Conservation (phyloP, 1,140 invertebrate species). For the Oedothorax gibbosus region DNA sequence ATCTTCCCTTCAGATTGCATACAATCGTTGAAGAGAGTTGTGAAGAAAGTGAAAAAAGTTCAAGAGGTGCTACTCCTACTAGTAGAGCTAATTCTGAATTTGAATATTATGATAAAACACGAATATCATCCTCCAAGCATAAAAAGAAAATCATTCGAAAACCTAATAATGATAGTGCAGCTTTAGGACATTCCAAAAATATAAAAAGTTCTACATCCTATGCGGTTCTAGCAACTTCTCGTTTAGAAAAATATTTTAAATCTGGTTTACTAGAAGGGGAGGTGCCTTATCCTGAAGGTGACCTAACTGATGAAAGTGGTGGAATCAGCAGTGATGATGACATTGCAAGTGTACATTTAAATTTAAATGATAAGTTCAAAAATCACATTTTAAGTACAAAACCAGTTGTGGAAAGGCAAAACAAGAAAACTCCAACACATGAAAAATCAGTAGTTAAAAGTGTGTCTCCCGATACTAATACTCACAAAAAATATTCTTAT, state of each 20-base stretch:
- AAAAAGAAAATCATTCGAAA: constrained; percentile 34
- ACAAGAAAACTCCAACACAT: not conserved
- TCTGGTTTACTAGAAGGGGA: constrained; percentile 86
- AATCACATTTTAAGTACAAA: not conserved
- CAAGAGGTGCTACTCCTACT: constrained; percentile 65
- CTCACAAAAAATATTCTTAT: not conserved
- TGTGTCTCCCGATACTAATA: not conserved
- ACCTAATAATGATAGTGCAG: not conserved
- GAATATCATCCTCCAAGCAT: constrained; percentile 22
- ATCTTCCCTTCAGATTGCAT: constrained; percentile 81
- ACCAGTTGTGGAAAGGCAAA: not conserved
- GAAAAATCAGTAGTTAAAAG: not conserved
- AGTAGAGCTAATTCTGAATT: constrained; percentile 37
- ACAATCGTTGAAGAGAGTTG: constrained; percentile 95
- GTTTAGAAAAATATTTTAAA: constrained; percentile 90
- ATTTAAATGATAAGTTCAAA: constrained; percentile 15
- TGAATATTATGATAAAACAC: constrained; percentile 46
- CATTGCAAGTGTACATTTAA: not conserved
- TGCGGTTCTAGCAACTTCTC: constrained; percentile 77
- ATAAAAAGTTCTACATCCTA: constrained; percentile 32
- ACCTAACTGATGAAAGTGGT: constrained; percentile 79
- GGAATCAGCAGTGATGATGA: constrained; percentile 74
- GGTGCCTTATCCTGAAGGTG: constrained; percentile 59
- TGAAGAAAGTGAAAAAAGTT: constrained; percentile 78
- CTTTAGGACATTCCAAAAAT: constrained; percentile 9